Base-by-base conservation (phyloP, 2,113 vertebrate genomes). In the Phrynosoma blainvillii region DNA sequence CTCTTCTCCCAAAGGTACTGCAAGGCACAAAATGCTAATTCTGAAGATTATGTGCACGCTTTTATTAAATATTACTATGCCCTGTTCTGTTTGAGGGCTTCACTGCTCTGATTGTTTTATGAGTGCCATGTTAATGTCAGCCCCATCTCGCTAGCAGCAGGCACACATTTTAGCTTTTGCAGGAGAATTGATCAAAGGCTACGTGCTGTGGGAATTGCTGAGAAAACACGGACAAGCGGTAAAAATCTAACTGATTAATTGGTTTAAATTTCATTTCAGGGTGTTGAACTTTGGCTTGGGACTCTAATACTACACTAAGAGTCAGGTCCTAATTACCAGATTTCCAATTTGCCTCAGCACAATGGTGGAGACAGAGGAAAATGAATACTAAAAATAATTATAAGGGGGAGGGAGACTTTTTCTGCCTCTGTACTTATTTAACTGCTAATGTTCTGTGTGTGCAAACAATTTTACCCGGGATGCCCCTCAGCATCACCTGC, bases 31-130 rank as follows among this genome's bases (percentile, higher is more conserved):
- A 98, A 99, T 99, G 98, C 98, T 98, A 99, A 99, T 99, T 98
- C 98, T 96, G 96, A 98, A 98, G 98, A 99, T 98, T 98, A 98
- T 98, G 98, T 97, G 96, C 95, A 95, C 90, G 96, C 98, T 97
- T 98, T 99, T 99, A 99, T 99, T 99, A 99, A 99, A 99, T 98
- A 98, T 98, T 98, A 98, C 98, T 96, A 93, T 98, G 98, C 97
- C 98, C 98, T 97, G 96, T 96, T 84, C 96, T 97, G 97, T 98
- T 97, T 95, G 97, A 98, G 97, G 97, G 97, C 97, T 97, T 96
- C 95, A 96, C 93, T 95, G 97, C 97, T 97, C 97, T 97, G 97
- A 97, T 98, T 98, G 98, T 98, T 99, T 99, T 99, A 99, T 98
- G 98, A 99, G 98, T 97, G 97, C 97, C 97, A 97, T 98, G 98